Evolutionary conservation across 2,888 invertebrate genomes (phyloP).

Genomic region (Drosophila fulvimacula): DNA sequence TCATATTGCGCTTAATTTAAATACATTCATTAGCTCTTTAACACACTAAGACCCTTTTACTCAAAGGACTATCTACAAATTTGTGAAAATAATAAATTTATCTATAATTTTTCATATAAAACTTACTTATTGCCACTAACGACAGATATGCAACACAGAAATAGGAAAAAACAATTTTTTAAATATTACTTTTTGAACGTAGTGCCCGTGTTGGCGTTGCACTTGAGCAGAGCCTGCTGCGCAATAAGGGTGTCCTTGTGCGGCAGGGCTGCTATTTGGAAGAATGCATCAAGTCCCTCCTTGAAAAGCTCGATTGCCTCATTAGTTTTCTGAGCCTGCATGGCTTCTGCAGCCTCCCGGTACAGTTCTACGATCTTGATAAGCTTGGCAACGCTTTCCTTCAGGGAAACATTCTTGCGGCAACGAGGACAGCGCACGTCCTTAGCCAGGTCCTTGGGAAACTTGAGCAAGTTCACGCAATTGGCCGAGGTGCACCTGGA

Average conservation of each 20-base stretch:
- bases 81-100: conserved; percentile 17
- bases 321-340: conserved; percentile 86
- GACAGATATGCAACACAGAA: conserved; percentile 15
- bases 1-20: neutral
- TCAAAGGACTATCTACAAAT: neutral
- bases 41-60: neutral
- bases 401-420: conserved; percentile 85
- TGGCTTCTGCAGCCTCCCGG: conserved; percentile 84
- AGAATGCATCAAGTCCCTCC: conserved; percentile 87
- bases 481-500: conserved; percentile 86
- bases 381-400: conserved; percentile 84
- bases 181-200: conserved; percentile 68
- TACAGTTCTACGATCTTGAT: conserved; percentile 86
- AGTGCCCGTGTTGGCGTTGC: conserved; percentile 86
- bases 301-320: conserved; percentile 87
- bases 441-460: conserved; percentile 84
- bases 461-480: conserved; percentile 85
- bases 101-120: conserved; percentile 16
- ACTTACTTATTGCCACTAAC: conserved; percentile 5
- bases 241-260: conserved; percentile 89
- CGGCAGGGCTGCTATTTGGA: conserved; percentile 88
- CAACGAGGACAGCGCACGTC: conserved; percentile 86
- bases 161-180: neutral
- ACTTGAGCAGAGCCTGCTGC: conserved; percentile 89
- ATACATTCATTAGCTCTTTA: neutral